These are phyloP conservation scores for Dicaeum eximium DNA, from an alignment of 2,113 vertebrate species.

Conservation along the genomic window DNA sequence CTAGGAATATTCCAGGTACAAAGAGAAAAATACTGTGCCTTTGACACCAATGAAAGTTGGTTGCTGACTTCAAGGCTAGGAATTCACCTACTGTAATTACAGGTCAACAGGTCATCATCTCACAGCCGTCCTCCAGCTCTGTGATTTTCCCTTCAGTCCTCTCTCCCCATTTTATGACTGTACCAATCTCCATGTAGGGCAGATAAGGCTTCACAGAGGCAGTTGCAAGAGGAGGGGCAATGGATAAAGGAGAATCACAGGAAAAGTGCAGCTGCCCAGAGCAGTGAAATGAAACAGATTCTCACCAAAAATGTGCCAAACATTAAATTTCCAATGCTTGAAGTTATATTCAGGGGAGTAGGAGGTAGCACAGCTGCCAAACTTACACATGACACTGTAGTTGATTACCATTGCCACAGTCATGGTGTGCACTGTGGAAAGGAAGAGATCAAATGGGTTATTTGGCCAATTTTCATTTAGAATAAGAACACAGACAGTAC, in stretches of 20 bases:
- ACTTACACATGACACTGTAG: accelerated
- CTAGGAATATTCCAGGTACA: background rate
- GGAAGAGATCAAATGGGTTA: background rate
- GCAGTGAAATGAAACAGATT: background rate
- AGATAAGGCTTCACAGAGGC: background rate
- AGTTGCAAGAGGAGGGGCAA: background rate
- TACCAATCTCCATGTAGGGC: background rate
- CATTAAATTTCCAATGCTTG: background rate
- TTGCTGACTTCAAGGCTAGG: background rate
- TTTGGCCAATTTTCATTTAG: background rate
- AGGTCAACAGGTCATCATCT: background rate
- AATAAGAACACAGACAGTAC: background rate
- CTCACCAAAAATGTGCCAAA: background rate
- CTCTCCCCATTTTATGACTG: background rate
- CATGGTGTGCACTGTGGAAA: background rate
- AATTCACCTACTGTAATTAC: background rate
- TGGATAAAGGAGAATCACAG: background rate
- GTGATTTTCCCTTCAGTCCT: background rate
- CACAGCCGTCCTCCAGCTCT: background rate
- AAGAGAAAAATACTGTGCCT: background rate
- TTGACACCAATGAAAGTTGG: background rate
- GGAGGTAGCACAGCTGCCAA: background rate
- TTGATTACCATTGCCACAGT: background rate
- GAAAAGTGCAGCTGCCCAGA: background rate
- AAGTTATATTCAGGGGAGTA: background rate